A percentile compares a stretch with the other conserved stretches of the same genome.
These are phyloP conservation scores for Calonectris borealis DNA, from an alignment of 2,113 vertebrate species.

Conservation along the genomic window DNA sequence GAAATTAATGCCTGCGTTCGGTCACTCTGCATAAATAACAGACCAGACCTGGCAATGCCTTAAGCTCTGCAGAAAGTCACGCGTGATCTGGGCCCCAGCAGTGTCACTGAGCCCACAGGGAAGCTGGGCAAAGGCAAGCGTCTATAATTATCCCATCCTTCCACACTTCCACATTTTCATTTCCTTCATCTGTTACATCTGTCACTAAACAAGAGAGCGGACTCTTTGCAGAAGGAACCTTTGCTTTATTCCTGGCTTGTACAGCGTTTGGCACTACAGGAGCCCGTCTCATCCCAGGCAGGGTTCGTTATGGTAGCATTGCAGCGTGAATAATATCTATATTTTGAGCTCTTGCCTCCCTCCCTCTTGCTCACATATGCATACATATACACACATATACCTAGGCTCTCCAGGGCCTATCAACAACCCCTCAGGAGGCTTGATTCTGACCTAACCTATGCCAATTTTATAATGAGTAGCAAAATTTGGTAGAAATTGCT, in stretches of 20 bases:
- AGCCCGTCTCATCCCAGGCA: background rate
- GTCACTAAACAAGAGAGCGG: background rate
- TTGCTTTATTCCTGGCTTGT: background rate
- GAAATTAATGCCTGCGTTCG: background rate
- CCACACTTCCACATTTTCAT: background rate
- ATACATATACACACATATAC: background rate
- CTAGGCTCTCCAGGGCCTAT: background rate
- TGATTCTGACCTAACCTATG: background rate
- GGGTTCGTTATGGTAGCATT: accelerated
- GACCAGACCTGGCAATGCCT: background rate
- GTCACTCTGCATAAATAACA: background rate
- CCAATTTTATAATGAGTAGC: background rate
- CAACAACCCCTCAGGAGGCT: background rate
- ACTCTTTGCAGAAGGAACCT: background rate
- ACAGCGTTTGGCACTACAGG: background rate
- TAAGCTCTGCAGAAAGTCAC: background rate
- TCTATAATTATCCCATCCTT: background rate
- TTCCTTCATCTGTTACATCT: background rate
- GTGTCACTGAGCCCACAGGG: background rate
- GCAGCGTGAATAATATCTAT: background rate
- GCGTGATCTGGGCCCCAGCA: background rate
- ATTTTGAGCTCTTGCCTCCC: background rate
- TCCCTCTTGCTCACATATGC: background rate
- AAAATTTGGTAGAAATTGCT: background rate
- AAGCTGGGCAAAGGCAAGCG: background rate